Evolutionary conservation across 2,797 vertebrate genomes (phyloP), one percentile per base, ranked within the genome.

Genomic region (Sciaenops ocellatus): DNA sequence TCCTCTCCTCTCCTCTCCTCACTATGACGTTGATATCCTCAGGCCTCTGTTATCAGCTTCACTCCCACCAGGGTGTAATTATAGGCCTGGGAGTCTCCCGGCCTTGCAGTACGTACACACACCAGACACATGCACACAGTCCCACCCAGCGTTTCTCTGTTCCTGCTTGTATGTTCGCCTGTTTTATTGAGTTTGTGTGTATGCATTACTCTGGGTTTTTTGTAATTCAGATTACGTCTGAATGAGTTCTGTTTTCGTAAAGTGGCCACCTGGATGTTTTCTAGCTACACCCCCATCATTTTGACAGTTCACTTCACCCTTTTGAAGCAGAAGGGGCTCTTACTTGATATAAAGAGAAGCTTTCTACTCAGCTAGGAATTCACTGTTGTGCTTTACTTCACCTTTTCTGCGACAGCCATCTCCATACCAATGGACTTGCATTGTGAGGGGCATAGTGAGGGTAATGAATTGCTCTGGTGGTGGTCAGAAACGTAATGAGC

Each of bases 41-140:
- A 52, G 82, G 85, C 84, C 79, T 83, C 78, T 93, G 89, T 93
- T 95, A 95, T 95, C 92, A 94, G 89, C 90, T 84, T 91, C 83
- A 85, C 91, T 94, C 93, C 92, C 86, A 89, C 89, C 79, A 83
- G 72, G 71, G 81, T 93, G 92, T 94, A 95, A 95, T 95, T 93
- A 94, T 84, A 91, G 84, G 86, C 79, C 79, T 87, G 77, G 83
- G 87, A 92, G 84, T 89, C 84, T 91, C 87, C 81, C 34, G 26
- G 76, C 74, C 70, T 71, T 79, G 72, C 76, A 75, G 67, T 64
- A 73, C 64, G 30, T 4, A 55, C 38, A 44, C 26, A 64, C 42
- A 75, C 55, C 41, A 51, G 13, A 78, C 41, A 62, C 70, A 61
- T 24, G 24, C 68, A 69, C 42, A 4, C 26, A 59, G 64, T 65